Conservation (phyloP, 2,888 invertebrate genomes). For the Uropetala carovei region DNA sequence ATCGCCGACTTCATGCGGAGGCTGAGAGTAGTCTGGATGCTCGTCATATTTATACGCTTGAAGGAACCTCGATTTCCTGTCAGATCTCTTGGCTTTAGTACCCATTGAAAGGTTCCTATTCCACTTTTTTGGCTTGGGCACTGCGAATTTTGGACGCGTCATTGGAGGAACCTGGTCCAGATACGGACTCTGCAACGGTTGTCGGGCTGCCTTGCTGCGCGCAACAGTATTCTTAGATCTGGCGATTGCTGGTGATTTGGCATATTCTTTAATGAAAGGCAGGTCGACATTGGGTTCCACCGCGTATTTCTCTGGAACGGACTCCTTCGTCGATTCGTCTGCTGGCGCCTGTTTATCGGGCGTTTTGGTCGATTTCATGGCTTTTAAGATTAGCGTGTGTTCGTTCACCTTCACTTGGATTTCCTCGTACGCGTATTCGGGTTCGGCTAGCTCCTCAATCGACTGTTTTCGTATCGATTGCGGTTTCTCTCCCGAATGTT, state of each 20-base stretch:
- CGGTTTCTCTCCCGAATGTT: no score
- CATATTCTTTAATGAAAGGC: neutral
- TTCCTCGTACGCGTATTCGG: neutral
- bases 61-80: no score
- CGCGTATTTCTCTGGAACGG: no score
- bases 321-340: neutral
- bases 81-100: no score
- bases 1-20: neutral
- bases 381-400: neutral
- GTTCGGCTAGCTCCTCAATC: neutral
- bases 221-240: neutral
- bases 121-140: no score
- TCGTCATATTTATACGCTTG: neutral
- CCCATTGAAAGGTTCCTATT: no score
- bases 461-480: neutral
- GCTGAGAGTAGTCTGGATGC: neutral
- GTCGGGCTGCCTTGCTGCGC: neutral
- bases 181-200: neutral
- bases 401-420: neutral
- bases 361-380: neutral
- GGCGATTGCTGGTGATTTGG: neutral
- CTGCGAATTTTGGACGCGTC: no score
- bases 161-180: neutral
- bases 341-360: neutral
- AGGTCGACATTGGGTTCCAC: no score